Conservation (phyloP, 2,113 vertebrate species). For the Phalacrocorax brasilianus region DNA sequence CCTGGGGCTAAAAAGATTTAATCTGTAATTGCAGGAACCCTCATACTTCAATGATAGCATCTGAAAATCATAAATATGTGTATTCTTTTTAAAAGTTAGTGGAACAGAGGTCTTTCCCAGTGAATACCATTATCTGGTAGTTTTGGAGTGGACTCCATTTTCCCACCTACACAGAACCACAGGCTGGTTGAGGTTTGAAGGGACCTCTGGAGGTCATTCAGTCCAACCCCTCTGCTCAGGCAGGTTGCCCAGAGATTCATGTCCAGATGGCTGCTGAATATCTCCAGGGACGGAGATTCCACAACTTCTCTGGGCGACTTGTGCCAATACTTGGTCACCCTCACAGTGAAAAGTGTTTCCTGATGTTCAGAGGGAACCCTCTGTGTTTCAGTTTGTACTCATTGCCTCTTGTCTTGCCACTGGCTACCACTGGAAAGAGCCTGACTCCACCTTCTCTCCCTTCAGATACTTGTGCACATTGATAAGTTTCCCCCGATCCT, state of each 20-base stretch:
- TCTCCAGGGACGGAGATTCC: background rate
- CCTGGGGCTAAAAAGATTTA: background rate
- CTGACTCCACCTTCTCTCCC: fast-evolving
- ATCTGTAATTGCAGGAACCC: background rate
- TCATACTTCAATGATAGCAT: background rate
- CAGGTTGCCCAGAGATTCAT: background rate
- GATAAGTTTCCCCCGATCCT: fast-evolving
- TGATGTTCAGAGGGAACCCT: background rate
- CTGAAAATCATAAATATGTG: background rate
- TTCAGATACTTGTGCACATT: background rate
- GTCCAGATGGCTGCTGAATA: background rate
- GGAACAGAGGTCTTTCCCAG: background rate
- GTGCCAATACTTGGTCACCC: background rate
- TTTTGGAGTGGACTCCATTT: background rate
- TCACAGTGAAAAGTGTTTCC: background rate
- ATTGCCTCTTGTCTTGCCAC: background rate
- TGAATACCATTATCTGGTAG: background rate
- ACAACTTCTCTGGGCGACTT: background rate
- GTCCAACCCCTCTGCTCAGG: background rate
- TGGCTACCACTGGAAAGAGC: background rate
- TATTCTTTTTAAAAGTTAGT: background rate
- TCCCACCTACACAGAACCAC: background rate
- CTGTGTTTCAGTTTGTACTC: background rate
- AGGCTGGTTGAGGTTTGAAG: background rate
- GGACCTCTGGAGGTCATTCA: background rate